These are phyloP conservation scores for Odontesthes bonariensis DNA, from an alignment of 2,113 vertebrate genomes.

Conservation along the genomic window DNA sequence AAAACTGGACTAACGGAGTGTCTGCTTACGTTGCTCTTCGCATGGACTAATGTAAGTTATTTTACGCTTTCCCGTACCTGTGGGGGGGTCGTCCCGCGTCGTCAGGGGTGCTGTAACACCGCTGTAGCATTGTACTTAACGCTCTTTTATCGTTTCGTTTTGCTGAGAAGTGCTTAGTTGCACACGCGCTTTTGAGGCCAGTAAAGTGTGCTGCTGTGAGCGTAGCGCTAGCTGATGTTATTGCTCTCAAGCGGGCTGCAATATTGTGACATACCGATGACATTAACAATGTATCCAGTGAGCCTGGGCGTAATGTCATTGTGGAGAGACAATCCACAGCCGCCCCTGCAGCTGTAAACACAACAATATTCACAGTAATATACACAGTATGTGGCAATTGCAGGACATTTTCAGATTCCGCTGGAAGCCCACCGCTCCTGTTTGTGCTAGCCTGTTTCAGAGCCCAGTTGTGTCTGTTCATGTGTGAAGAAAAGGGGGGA, in stretches of 20 bases:
- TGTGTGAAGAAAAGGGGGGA: neutral
- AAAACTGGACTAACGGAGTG: slow-evolving; percentile 69
- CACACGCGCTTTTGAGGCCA: slow-evolving; percentile 45
- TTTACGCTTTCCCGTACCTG: slow-evolving; percentile 12
- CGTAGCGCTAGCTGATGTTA: slow-evolving; percentile 56
- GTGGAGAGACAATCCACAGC: slow-evolving; percentile 21
- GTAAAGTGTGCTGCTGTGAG: slow-evolving; percentile 38
- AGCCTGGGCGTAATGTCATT: slow-evolving; percentile 28
- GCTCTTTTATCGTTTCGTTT: slow-evolving; percentile 25
- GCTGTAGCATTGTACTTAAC: slow-evolving; percentile 1
- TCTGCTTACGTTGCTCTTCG: slow-evolving; percentile 48
- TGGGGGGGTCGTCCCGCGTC: neutral
- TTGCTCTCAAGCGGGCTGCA: slow-evolving; percentile 49
- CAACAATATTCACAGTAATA: neutral
- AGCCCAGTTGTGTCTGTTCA: slow-evolving; percentile 1
- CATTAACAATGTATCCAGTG: slow-evolving; percentile 39
- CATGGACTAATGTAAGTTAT: slow-evolving; percentile 79
- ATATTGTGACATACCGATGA: slow-evolving; percentile 58
- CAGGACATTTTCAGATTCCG: slow-evolving; percentile 7
- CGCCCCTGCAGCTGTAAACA: slow-evolving; percentile 6
- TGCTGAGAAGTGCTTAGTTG: slow-evolving; percentile 53
- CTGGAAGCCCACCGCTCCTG: neutral
- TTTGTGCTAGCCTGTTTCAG: slow-evolving; percentile 21
- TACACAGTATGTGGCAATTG: neutral
- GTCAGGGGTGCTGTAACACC: neutral